Evolutionary conservation across 2,797 vertebrate species (phyloP), one percentile per base, ranked within the genome.

Genomic region (Emydoidea blandingii): DNA sequence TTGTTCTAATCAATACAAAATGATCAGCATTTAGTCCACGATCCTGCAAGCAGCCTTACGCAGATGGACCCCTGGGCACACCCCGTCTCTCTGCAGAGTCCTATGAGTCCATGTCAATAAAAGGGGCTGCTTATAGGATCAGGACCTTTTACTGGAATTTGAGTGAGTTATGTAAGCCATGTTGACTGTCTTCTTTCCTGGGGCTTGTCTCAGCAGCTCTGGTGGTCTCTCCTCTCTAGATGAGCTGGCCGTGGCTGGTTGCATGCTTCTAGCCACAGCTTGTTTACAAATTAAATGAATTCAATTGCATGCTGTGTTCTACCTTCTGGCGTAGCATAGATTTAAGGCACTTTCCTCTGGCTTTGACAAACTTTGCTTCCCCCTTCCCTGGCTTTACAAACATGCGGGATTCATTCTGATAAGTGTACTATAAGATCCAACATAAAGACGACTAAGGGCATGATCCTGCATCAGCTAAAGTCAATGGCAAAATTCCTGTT

Each of bases 251-350:
- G 79, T 2, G 4, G 2, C 92, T 65, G 18, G 78, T 80, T 19
- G 47, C 68, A 57, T 78, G 86, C 85, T 78, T 84, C 88, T 47
- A 34, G 74, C 79, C 57, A 31, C 34, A 37, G 83, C 88, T 97
- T 95, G 86, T 91, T 96, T 91, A 91, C 91, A 97, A 96, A 93
- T 72, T 57, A 91, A 79, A 74, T 96, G 94, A 96, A 96, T 97
- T 94, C 81, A 97, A 93, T 92, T 95, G 96, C 88, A 81, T 56
- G n/a, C 78, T 87, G n/a, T 31, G 90, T 94, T 94, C 88, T 89
- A 47, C 59, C 85, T 2, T 7, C 92, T 96, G 92, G 91, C 95
- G 82, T 85, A 89, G 81, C 50, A 79, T 6, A 74, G 62, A 85
- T 62, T 89, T 3, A 44, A 86, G 85, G n/a, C 12, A 12, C 91